Conservation (phyloP, 2,888 invertebrate genomes). For the Xylocampa areola region DNA sequence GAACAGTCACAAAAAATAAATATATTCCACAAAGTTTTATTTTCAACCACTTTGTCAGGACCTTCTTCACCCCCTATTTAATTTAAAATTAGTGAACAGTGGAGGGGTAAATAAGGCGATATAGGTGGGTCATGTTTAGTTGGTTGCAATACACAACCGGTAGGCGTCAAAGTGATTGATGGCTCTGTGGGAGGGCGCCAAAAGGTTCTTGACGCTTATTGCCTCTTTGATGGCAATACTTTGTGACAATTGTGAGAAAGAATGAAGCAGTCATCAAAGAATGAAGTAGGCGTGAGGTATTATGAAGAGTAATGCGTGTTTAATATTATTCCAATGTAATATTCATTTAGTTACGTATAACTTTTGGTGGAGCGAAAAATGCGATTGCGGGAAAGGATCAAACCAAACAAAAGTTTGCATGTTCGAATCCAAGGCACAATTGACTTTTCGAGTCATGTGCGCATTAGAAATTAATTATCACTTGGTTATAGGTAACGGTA, state of each 20-base stretch:
- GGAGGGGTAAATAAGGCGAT: not conserved
- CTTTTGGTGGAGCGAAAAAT: too few species aligned
- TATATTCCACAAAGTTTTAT: too few species aligned
- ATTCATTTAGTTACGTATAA: too few species aligned
- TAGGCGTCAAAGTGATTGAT: conserved; percentile 70
- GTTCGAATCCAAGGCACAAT: too few species aligned
- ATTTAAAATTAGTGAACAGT: not conserved
- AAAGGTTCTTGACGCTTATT: conserved; percentile 53
- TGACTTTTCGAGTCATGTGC: too few species aligned
- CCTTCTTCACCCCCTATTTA: not conserved
- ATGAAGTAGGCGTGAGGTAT: conserved; percentile 17
- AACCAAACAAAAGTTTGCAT: too few species aligned
- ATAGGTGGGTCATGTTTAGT: conserved; percentile 2
- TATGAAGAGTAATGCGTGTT: conserved; percentile 11
- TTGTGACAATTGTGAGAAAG: conserved; percentile 46
- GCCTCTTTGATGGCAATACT: conserved; percentile 47
- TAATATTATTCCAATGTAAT: too few species aligned
- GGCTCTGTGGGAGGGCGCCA: conserved; percentile 64
- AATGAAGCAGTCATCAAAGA: conserved; percentile 25
- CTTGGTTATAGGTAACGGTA: too few species aligned
- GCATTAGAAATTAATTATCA: too few species aligned
- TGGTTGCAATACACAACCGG: conserved; percentile 38
- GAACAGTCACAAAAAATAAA: not conserved
- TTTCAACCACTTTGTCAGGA: not conserved
- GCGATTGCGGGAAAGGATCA: too few species aligned